Base-by-base conservation (phyloP, 1,140 invertebrate genomes). In the Diorhabda carinulata region DNA sequence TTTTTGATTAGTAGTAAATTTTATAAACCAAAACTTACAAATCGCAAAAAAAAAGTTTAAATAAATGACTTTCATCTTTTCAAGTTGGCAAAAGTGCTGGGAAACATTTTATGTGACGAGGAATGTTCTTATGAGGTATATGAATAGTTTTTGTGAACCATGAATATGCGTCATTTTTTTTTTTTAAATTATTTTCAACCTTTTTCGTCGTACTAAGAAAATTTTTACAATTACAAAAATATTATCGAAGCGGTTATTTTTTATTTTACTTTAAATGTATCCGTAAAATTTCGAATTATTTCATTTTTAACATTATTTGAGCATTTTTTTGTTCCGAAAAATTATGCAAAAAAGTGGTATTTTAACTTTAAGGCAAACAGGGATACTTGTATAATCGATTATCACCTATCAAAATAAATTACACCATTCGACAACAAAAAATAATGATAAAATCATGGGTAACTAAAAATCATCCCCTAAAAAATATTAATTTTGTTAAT, bases 101-200 rank as follows among this genome's bases (percentile, higher is more conserved):
- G 25, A 25, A 25, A 25, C 25, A 25, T 25, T 25, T 25, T 25
- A 25, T 25, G 25, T 25, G 25, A 64, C 8, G 61, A 71, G 72
- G 72, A 73, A 73, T 73, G 72, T 73, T 66, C 44, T 43, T 56
- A 7, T 73, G 72, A 73, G 72, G 72, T 73, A 73, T 68, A 66
- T 64, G 56, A 60, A 67, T 61, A 25, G 61, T 64, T 52, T n/a
- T 52, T 60, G 45, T 43, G 43, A 70, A 72, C 71, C 71, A 67
- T 72, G 71, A 72, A 72, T 57, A 70, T 66, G 47, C 47, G 47
- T 52, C n/a, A 25, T 25, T 25, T 25, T 25, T 25, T 25, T 25
- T 25, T 25, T 25, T 25, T 0, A 25, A 52, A 52, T 6, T 52
- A 52, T 52, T 52, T 52, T 52, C 47, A 52, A 52, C 47, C 47